These are phyloP conservation scores for Heliconius hermathena DNA, from an alignment of 1,140 invertebrate species.

Conservation along the genomic window DNA sequence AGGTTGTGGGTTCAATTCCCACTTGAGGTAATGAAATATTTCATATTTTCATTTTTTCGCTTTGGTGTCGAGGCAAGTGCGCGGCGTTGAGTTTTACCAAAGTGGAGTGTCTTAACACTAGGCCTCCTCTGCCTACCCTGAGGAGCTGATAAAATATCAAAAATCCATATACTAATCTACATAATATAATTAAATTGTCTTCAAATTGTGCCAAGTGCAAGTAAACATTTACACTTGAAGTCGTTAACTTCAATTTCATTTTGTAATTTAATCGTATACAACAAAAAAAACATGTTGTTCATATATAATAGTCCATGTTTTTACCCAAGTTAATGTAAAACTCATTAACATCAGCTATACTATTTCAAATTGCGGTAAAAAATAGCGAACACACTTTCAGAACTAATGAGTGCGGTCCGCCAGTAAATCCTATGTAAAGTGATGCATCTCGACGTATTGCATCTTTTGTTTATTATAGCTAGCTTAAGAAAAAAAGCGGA, in stretches of 20 bases:
- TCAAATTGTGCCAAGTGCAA: neutral
- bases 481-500: constrained; percentile 47
- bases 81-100: no score
- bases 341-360: constrained; percentile 10
- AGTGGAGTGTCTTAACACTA: no score
- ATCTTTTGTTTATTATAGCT: constrained; percentile 46
- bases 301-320: constrained; percentile 6
- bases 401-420: constrained; percentile 55
- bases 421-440: constrained; percentile 50
- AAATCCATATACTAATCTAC: neutral
- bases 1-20: no score
- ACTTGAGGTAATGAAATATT: no score
- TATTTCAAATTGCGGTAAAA: constrained; percentile 4
- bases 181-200: neutral
- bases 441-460: constrained; percentile 42
- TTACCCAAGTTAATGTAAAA: constrained; percentile 13
- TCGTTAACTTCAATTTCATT: constrained; percentile 12
- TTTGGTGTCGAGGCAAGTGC: no score
- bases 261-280: constrained; percentile 1
- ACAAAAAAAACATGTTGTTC: constrained; percentile 1
- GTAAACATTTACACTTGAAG: neutral
- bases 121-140: no score
- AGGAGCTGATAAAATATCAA: no score
- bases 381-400: constrained; percentile 45
- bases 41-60: no score